phyloP scores from a whole-genome alignment of 2,888 invertebrate species.

The Dorcus hopei region DNA sequence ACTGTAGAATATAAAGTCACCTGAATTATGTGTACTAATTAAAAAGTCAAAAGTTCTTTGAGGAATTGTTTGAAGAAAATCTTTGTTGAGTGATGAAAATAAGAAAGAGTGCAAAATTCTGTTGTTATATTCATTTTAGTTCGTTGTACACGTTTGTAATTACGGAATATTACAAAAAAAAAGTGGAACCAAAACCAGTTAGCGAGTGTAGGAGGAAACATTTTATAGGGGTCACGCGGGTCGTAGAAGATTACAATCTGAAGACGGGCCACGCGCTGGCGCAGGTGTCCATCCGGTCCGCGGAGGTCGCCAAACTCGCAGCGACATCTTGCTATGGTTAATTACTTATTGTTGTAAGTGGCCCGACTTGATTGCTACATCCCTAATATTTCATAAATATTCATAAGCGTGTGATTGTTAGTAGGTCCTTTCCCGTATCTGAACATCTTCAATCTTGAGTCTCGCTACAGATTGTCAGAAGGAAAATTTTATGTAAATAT shows the following conservation, averaged over 20 bases:
- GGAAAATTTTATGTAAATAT: no score
- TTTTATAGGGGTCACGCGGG: conserved; percentile 42
- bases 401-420: conserved; percentile 27
- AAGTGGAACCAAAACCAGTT: conserved; percentile 37
- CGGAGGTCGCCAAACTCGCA: conserved; percentile 30
- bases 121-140: conserved; percentile 2
- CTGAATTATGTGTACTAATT: no score
- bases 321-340: conserved; percentile 46
- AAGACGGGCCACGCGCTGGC: conserved; percentile 45
- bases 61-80: no score
- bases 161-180: conserved; percentile 20
- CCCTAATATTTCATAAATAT: conserved; percentile 38
- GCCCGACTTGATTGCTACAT: conserved; percentile 31
- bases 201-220: conserved; percentile 43
- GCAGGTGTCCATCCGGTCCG: conserved; percentile 43
- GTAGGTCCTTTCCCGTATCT: conserved; percentile 5
- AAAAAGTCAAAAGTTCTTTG: background rate
- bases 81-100: no score
- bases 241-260: conserved; percentile 44
- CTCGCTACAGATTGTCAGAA: background rate
- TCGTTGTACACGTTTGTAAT: conserved; percentile 15
- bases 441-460: conserved; percentile 7
- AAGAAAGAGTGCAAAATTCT: background rate
- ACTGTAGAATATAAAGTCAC: no score
- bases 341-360: conserved; percentile 46